Conservation (phyloP, 2,888 invertebrate genomes). For the Epinotia bilunana region DNA sequence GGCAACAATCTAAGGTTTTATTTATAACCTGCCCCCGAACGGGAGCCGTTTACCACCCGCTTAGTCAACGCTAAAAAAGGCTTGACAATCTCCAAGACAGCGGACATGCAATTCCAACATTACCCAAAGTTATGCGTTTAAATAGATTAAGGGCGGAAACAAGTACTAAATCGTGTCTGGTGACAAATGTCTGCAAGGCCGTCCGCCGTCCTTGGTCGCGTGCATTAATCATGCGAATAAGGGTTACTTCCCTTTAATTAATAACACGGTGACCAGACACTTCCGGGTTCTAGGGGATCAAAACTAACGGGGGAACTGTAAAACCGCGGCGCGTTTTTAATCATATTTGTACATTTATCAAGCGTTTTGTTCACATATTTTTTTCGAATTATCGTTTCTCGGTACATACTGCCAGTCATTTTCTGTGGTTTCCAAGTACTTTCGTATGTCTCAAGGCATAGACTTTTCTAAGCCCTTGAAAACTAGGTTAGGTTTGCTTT, state of each 20-base stretch:
- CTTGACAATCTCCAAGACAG: slow-evolving; percentile 42
- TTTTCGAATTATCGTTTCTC: too few species aligned
- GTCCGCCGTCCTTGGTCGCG: slow-evolving; percentile 54
- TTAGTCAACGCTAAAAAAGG: slow-evolving; percentile 36
- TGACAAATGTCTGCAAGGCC: slow-evolving; percentile 54
- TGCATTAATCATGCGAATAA: slow-evolving; percentile 65
- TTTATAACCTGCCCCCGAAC: slow-evolving; percentile 14
- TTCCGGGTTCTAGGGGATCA: slow-evolving; percentile 34
- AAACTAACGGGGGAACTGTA: slow-evolving; percentile 34
- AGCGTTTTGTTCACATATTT: too few species aligned
- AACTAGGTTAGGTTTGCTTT: too few species aligned
- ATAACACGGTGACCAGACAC: slow-evolving; percentile 31
- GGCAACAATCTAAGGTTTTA: slow-evolving; percentile 10
- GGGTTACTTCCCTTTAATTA: slow-evolving; percentile 51
- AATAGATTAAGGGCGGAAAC: slow-evolving; percentile 43
- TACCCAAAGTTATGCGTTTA: slow-evolving; percentile 45
- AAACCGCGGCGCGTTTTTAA: slow-evolving; percentile 5
- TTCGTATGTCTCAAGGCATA: too few species aligned
- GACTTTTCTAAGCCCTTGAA: too few species aligned
- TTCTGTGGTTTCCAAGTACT: too few species aligned
- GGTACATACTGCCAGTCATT: too few species aligned
- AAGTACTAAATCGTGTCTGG: slow-evolving; percentile 46
- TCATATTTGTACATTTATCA: too few species aligned
- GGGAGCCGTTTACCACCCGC: slow-evolving; percentile 25
- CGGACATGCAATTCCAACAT: slow-evolving; percentile 50